Base-by-base conservation (phyloP, 2,888 invertebrate species). In the Neoitamus cyanurus region DNA sequence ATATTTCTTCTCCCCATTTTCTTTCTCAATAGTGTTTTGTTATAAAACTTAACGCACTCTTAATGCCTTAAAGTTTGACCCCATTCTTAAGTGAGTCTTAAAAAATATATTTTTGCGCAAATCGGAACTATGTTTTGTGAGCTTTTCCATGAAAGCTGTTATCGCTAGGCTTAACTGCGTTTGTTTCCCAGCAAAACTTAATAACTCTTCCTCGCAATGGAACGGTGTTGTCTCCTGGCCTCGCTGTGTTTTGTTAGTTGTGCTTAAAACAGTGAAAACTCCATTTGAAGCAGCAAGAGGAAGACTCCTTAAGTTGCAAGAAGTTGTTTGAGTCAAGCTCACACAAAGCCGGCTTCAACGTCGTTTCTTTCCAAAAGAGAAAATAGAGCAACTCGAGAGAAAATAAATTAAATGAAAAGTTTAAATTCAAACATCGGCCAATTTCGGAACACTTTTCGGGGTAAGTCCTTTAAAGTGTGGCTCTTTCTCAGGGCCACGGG, bases 331-430 rank as follows among this genome's bases (percentile, higher is more conserved):
- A 58, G 58, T 58, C 7, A 15, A 58, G 9, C 20, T 25, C 25
- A 20, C n/a, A 58, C 58, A 58, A 58, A 20, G 20, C 20, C 58
- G 20, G 15, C 58, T 15, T 36, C n/a, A 34, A 73, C 9, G 73
- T 73, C 73, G 20, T 20, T 36, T 34, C 73, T 20, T 20, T 34
- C n/a, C 6, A 20, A 7, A 2, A 34, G 34, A 69, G 31, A n/a
- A 70, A 70, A 31, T 70, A 30, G 11, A 36, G n/a, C 73, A 73
- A 36, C 9, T 15, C 73, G 73, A 9, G 73, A 34, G 2, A 36
- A 73, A 20, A 73, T 73, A 73, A 73, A 73, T 73, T 73, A 73
- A 73, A 73, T 73, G 34, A 34, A 73, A 73, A 73, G 73, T 73
- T 73, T 73, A 73, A 73, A 73, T 73, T 73, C 73, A 73, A 73